Base-by-base conservation (phyloP, 2,888 invertebrate species). In the Luperina nickerlii region DNA sequence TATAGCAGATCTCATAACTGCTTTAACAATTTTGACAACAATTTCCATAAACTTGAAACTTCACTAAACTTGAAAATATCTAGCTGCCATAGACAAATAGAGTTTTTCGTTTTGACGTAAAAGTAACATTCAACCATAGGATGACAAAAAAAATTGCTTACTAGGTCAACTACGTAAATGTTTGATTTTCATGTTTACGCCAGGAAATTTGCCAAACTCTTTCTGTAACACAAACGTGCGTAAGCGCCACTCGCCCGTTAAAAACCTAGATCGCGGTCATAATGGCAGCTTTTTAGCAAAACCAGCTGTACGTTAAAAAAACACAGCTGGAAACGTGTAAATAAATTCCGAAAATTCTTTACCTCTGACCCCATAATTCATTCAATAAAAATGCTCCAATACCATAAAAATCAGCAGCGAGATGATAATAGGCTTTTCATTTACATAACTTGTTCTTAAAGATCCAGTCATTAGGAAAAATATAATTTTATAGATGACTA, bases 401-500 rank as follows among this genome's bases (percentile, higher is more conserved):
- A 81, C 62, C 60, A 62, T 38, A 38, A 27, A 45, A 45, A 54
- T 74, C 20, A 60, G 69, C 13, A 68, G 51, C 54, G 48, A 60
- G 9, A 54, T 48, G 27, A 32, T 77, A 76, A 70, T 62, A 67
- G 20, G 13, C 60, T 65, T 48, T 51, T 27, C 20, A 79, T 81
- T 79, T 69, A 38, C 86, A 88, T 84, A 88, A 88, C 82, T 27
- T 73, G 84, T 81, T 73, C 8, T 32, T 45, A 57, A 13, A 67
- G 60, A 78, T 7, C 24, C 9, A 71, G 15, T n/a, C 7, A 69
- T 74, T 67, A 73, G 20, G 68, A 42, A 38, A 62, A 66, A 73
- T 13, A 77, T 82, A 66, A 72, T 82, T 69, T 74, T 60, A 73
- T 32, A 66, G 13, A 38, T 38, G 11, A 65, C 20, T n/a, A 11